Percentiles rank a stretch among this genome's conserved stretches.
phyloP scores from a whole-genome alignment of 1,140 invertebrate species.

The Drepana arcuata region DNA sequence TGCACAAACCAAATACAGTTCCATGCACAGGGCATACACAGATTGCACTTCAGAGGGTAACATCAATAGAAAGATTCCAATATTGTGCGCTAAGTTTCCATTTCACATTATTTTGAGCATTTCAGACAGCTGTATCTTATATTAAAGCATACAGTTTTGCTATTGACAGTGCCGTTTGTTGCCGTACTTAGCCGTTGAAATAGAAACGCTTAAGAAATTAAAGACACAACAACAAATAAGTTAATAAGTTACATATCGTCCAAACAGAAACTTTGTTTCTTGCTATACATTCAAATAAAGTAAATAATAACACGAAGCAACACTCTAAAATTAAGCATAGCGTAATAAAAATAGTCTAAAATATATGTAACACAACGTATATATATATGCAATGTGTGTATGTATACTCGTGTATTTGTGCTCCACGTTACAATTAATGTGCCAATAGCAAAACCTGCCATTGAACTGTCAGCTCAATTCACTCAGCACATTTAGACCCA shows the following conservation, averaged over 20 bases:
- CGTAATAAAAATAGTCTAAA: slow-evolving; percentile 52
- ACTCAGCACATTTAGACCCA: slow-evolving; percentile 69
- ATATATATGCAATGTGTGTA: slow-evolving; percentile 40
- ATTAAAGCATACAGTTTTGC: slow-evolving; percentile 63
- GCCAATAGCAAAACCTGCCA: slow-evolving; percentile 69
- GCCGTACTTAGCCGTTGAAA: slow-evolving; percentile 28
- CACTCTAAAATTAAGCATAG: slow-evolving; percentile 63
- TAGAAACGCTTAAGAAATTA: slow-evolving; percentile 38
- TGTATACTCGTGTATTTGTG: slow-evolving; percentile 40
- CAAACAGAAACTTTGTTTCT: slow-evolving; percentile 67
- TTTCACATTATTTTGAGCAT: slow-evolving; percentile 65
- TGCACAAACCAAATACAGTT: slow-evolving; percentile 41
- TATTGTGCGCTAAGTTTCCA: slow-evolving; percentile 69
- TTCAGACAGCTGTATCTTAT: slow-evolving; percentile 57
- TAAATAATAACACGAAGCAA: slow-evolving; percentile 66
- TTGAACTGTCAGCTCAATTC: slow-evolving; percentile 61
- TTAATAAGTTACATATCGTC: slow-evolving; percentile 62
- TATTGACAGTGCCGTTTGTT: slow-evolving; percentile 55
- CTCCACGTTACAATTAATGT: slow-evolving; percentile 32
- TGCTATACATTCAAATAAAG: slow-evolving; percentile 60
- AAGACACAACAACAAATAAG: slow-evolving; percentile 68
- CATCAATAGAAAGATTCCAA: slow-evolving; percentile 58
- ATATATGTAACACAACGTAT: slow-evolving; percentile 52
- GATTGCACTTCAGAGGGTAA: slow-evolving; percentile 56
- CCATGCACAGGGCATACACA: slow-evolving; percentile 56